Evolutionary conservation across 1,140 invertebrate genomes (phyloP).

Genomic region (Solen grandis): DNA sequence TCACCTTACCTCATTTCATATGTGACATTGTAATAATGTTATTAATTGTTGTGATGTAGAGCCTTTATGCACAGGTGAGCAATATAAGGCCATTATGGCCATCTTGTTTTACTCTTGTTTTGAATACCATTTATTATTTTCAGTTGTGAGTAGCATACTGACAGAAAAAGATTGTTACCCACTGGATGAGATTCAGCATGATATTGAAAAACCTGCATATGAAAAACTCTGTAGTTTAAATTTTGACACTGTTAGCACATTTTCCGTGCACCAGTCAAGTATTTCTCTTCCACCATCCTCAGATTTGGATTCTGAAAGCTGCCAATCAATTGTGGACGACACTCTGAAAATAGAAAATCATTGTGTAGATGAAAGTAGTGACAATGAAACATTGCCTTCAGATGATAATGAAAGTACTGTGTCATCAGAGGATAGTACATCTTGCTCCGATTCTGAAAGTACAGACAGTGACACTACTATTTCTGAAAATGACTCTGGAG

Average conservation of each 20-base stretch:
- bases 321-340: conserved; percentile 8
- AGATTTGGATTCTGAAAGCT: conserved; percentile 19
- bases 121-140: conserved; percentile 14
- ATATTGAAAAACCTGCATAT: too few relatives aligned
- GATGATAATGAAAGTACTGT: conserved; percentile 19
- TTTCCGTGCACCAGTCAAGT: background rate
- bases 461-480: background rate
- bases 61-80: too few relatives aligned
- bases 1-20: too few relatives aligned
- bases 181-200: too few relatives aligned
- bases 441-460: conserved; percentile 15
- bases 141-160: background rate
- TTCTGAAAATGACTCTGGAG: conserved; percentile 12
- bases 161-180: background rate
- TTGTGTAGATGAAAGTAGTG: too few relatives aligned
- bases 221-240: too few relatives aligned
- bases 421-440: conserved; percentile 3
- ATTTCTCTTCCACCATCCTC: conserved; percentile 10
- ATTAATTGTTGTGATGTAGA: too few relatives aligned
- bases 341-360: conserved; percentile 16
- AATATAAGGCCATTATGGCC: too few relatives aligned
- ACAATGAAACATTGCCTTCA: conserved; percentile 9
- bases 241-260: conserved; percentile 1
- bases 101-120: conserved; percentile 3
- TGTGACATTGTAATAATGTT: too few relatives aligned